Base-by-base conservation (phyloP, 1,140 invertebrate species). In the Mizuhopecten yessoensis region DNA sequence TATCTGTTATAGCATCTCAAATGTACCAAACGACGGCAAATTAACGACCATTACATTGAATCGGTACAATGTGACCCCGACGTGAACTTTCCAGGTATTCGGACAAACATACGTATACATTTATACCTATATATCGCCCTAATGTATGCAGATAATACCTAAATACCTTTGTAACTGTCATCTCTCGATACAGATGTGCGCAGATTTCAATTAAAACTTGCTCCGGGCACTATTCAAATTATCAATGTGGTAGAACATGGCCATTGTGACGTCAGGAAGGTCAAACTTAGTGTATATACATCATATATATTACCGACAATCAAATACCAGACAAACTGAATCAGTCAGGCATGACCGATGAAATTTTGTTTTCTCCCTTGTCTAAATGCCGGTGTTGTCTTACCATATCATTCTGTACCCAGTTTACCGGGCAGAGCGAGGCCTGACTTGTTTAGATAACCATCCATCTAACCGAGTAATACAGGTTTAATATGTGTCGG, bases 91-190 rank as follows among this genome's bases (percentile, higher is more conserved):
- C 23, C n/a, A n/a, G n/a, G 57, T 29, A 75, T 75, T 75, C n/a
- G 57, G 57, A 75, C 57, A 75, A 75, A 75, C 57, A 75, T n/a
- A n/a, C n/a, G n/a, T n/a, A n/a, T n/a, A n/a, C n/a, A n/a, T n/a
- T n/a, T n/a, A n/a, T n/a, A n/a, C n/a, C n/a, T n/a, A n/a, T n/a
- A n/a, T n/a, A n/a, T n/a, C n/a, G n/a, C n/a, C n/a, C n/a, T n/a
- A n/a, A n/a, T n/a, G n/a, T n/a, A n/a, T 75, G 57, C 57, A 75
- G n/a, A 17, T 75, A 75, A 75, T 75, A n/a, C 57, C 57, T 75
- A 75, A 29, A 75, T 75, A 29, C 42, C 42, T 29, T n/a, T 75
- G 57, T 39, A 39, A 39, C 36, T 7, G 13, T 75, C 57, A 75
- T 75, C 23, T n/a, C 23, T 3, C 23, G 15, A 7, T 29, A 75